Evolutionary conservation across 2,888 invertebrate species (phyloP).

Genomic region (Cerastoderma edule): DNA sequence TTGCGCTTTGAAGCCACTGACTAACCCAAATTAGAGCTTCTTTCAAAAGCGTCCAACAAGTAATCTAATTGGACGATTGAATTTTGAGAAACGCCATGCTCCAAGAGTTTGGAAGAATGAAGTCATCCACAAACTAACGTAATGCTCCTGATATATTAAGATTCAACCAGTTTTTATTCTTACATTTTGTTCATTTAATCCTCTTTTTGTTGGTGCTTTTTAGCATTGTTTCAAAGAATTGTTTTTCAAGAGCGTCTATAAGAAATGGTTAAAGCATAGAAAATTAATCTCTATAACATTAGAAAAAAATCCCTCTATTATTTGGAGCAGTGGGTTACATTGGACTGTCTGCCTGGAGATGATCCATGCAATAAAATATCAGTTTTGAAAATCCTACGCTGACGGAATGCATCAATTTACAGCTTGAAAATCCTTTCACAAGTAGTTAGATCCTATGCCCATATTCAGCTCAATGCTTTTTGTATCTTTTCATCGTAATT

Average conservation of each 20-base stretch:
- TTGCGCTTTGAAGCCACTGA: conserved; percentile 19
- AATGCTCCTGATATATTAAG: too few relatives aligned
- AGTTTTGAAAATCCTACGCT: conserved; percentile 30
- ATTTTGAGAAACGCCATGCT: conserved; percentile 13
- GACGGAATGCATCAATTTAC: conserved; percentile 11
- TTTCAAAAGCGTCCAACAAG: conserved; percentile 20
- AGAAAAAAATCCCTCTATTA: too few relatives aligned
- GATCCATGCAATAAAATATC: conserved; percentile 33
- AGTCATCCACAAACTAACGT: neutral
- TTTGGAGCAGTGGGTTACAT: too few relatives aligned
- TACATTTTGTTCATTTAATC: too few relatives aligned
- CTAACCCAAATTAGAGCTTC: conserved; percentile 24
- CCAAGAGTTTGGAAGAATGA: conserved; percentile 6
- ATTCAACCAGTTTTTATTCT: too few relatives aligned
- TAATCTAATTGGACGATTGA: conserved; percentile 11
- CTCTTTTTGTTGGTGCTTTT: too few relatives aligned
- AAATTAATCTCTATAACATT: neutral
- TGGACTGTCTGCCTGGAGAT: conserved; percentile 1
- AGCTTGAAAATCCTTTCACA: too few relatives aligned
- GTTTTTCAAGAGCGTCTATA: neutral
- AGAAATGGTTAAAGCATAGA: neutral
- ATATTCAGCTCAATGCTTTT: too few relatives aligned
- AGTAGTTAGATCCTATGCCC: too few relatives aligned
- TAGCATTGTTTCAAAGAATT: too few relatives aligned
- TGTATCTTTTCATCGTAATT: too few relatives aligned